phyloP scores from a whole-genome alignment of 1,140 invertebrate genomes.

The Diachasma alloeum region DNA sequence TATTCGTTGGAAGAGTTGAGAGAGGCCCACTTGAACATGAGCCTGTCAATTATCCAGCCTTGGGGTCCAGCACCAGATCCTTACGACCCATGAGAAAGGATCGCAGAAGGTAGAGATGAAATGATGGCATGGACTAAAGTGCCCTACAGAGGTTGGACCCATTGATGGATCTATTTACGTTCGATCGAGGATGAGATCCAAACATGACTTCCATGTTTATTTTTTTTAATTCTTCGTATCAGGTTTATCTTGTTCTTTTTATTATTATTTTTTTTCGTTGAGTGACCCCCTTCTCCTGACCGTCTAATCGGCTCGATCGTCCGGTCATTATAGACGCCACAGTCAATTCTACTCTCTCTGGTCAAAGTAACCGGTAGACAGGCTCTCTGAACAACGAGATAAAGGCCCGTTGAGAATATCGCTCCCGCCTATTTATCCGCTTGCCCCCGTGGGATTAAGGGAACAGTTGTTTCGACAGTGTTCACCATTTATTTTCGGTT shows the following conservation, averaged over 20 bases:
- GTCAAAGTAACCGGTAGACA: background rate
- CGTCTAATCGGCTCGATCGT: background rate
- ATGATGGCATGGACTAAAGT: background rate
- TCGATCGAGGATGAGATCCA: background rate
- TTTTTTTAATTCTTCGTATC: background rate
- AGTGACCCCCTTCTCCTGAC: background rate
- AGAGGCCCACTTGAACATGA: background rate
- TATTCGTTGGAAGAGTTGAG: background rate
- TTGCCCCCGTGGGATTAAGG: background rate
- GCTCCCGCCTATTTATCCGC: background rate
- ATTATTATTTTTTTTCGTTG: no score
- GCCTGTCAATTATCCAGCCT: constrained; percentile 24
- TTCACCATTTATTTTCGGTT: background rate
- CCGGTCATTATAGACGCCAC: background rate
- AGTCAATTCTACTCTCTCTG: background rate
- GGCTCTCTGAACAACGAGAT: background rate
- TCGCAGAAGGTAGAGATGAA: background rate
- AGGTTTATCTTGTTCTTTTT: background rate
- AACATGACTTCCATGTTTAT: background rate
- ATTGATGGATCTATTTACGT: constrained; percentile 11
- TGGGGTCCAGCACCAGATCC: background rate
- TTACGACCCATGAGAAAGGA: constrained; percentile 13
- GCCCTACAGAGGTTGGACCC: background rate
- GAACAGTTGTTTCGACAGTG: background rate
- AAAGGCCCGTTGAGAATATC: constrained; percentile 9